Conservation (phyloP, 2,888 invertebrate species). For the Orthosia incerta region DNA sequence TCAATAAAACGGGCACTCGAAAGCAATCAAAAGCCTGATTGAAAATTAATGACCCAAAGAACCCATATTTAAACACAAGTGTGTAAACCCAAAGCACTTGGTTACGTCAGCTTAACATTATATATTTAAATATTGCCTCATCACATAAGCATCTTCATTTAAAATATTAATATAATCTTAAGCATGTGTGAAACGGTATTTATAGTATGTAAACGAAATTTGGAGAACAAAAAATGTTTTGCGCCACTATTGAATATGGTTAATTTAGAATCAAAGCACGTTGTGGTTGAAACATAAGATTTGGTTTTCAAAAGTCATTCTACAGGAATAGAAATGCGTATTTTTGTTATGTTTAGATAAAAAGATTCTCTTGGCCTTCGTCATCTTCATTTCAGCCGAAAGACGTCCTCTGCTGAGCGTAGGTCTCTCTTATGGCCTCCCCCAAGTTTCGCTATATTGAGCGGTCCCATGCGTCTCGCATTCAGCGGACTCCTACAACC, state of each 20-base stretch:
- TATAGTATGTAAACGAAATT: constrained; percentile 42
- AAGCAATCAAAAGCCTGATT: constrained; percentile 11
- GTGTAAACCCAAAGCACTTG: constrained; percentile 17
- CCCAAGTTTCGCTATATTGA: too few relatives aligned
- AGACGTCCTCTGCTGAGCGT: too few relatives aligned
- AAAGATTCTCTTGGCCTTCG: too few relatives aligned
- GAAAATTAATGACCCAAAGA: constrained; percentile 29
- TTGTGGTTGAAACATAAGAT: not conserved
- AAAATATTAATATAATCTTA: constrained; percentile 53
- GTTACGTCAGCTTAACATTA: constrained; percentile 48
- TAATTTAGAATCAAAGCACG: constrained; percentile 9
- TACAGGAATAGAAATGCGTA: too few relatives aligned
- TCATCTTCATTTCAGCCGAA: too few relatives aligned
- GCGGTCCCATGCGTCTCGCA: too few relatives aligned
- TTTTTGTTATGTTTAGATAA: too few relatives aligned
- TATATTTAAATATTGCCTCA: constrained; percentile 62
- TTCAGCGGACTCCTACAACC: too few relatives aligned
- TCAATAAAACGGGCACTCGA: not conserved
- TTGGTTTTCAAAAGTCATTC: too few relatives aligned
- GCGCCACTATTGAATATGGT: constrained; percentile 2
- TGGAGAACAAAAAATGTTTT: constrained; percentile 16
- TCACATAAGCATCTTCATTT: constrained; percentile 64
- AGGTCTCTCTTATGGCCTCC: too few relatives aligned
- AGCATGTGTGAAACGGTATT: constrained; percentile 48
- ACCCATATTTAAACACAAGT: constrained; percentile 20